Evolutionary conservation across 2,797 vertebrate species (phyloP), one percentile per base, ranked within the genome.

Genomic region (Girardinus metallicus): DNA sequence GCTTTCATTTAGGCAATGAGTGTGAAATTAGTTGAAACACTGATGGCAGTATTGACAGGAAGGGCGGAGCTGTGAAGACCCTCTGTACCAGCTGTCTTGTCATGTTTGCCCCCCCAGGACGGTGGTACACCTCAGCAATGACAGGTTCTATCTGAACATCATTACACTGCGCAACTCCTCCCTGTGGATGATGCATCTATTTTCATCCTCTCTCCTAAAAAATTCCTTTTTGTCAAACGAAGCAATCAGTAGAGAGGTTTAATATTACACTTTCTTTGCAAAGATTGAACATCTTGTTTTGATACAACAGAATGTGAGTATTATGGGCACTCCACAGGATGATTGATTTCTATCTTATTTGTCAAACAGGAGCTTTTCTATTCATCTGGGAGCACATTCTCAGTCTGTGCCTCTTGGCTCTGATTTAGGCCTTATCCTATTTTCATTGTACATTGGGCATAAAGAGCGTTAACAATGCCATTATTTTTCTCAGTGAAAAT

Each of bases 41-140:
- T 87, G 85, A 83, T 66, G 77, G 73, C 79, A 86, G 83, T 80
- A 92, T 93, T 90, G 90, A 91, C 39, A 44, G 41, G 12, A 44
- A 15, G 39, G 68, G 26, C 1, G 68, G 41, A 44, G 68, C 9
- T 15, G 39, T 41, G 26, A 43, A 16, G 39, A n/a, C 66, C 11
- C 55, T 41, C 39, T 70, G 64, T 41, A 39, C 36, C 34, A 77
- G 80, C 83, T 84, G 75, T 86, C 76, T 80, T 55, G 73, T 78
- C 86, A 53, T 46, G 57, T 80, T 74, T 83, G 76, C 81, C 57
- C 88, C 77, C 34, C 57, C 12, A 1, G 70, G 76, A 82, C 74
- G 44, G 26, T 39, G 80, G 73, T 43, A 81, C 71, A 47, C 66
- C 75, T 88, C 68, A 74, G 73, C 83, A 85, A 85, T 76, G 74